Evolutionary conservation across 2,888 invertebrate genomes (phyloP).

Genomic region (Koerneria pararmatus): DNA sequence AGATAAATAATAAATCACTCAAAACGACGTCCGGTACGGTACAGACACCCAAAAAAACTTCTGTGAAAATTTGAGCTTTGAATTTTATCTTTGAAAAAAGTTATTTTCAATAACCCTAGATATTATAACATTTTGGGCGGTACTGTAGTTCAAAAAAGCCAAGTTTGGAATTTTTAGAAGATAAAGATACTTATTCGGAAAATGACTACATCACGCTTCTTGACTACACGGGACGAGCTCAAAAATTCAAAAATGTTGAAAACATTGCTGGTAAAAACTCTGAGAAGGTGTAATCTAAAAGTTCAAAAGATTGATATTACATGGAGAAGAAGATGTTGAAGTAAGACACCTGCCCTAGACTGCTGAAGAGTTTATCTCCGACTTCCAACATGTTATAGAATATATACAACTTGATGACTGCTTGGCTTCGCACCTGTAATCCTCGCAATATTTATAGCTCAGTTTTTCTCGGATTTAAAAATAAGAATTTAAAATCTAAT

Average conservation of each 20-base stretch:
- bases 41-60: too few species aligned
- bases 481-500: background rate
- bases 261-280: too few species aligned
- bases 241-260: too few species aligned
- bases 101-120: too few species aligned
- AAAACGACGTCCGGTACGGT: too few species aligned
- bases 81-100: too few species aligned
- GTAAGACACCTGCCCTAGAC: constrained; percentile 67
- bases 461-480: constrained; percentile 30
- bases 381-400: constrained; percentile 98
- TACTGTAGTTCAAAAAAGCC: background rate
- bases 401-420: constrained; percentile 96
- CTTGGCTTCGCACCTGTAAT: constrained; percentile 71
- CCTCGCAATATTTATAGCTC: background rate
- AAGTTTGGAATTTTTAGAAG: background rate
- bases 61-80: too few species aligned
- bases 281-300: background rate
- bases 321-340: background rate
- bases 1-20: too few species aligned
- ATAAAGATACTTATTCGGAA: constrained; percentile 4
- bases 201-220: background rate
- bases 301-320: background rate
- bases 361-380: constrained; percentile 88
- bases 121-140: too few species aligned
- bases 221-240: too few species aligned